Evolutionary conservation across 1,140 invertebrate species (phyloP), one percentile per base, ranked within the genome.

Genomic region (Drosophila malerkotliana): DNA sequence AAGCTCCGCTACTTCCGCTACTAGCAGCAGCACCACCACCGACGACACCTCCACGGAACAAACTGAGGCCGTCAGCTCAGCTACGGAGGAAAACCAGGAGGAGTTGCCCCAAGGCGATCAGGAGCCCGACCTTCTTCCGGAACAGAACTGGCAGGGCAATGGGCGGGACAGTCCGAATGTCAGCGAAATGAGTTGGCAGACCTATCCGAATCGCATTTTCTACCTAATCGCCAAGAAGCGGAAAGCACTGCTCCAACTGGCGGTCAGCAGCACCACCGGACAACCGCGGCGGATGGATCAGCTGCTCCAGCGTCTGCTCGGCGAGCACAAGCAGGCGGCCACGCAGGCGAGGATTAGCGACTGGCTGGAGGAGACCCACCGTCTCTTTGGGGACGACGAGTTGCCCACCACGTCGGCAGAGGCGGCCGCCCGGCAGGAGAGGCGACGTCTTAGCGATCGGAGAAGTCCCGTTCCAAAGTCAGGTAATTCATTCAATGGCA

Each of bases 171-270:
- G 83, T 1, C 80, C 75, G 15, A 83, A 82, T 67, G 84, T 83
- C 14, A 88, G 83, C 28, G 84, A 88, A 24, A 54, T 83, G 0
- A 88, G 83, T 64, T 88, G 72, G 83, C 79, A 83, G 15, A 79
- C 72, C 0, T 64, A 89, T 74, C 83, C 83, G 5, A 92, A 92
- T 52, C 79, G 91, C 26, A 92, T 92, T 3, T 90, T 91, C 56
- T 92, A 91, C 57, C 61, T 92, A 63, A 91, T 92, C 10, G 85
- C 91, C 18, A 92, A 90, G 12, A 92, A 92, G 66, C 82, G 91
- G 12, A 71, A 88, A 7, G 79, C 89, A 0, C 18, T 92, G 14
- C 59, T 91, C 1, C 78, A 90, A n/a, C 52, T 92, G 61, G 91
- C 91, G n/a, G 74, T 92, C 0, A 91, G 84, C 37, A 76, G 75